Conservation (phyloP, 1,140 invertebrate species). For the Maconellicoccus hirsutus region DNA sequence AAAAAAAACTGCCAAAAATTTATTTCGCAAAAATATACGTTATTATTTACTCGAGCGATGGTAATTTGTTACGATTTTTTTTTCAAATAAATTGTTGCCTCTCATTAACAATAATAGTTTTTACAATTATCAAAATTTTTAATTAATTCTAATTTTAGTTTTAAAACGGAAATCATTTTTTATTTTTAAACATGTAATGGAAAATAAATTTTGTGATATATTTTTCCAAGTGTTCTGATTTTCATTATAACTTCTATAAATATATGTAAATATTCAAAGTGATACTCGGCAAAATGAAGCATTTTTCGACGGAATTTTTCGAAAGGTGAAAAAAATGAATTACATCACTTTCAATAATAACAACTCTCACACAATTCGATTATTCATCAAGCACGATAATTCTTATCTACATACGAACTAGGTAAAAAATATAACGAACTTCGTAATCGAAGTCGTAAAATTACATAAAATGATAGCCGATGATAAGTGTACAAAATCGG, state of each 20-base stretch:
- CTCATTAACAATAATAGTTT: background rate
- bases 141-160: background rate
- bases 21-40: background rate
- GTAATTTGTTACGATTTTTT: background rate
- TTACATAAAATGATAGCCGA: too few species aligned
- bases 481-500: too few species aligned
- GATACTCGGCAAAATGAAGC: too few species aligned
- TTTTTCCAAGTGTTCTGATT: background rate
- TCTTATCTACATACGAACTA: too few species aligned
- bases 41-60: background rate
- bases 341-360: too few species aligned
- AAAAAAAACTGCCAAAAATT: conserved; percentile 2
- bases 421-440: too few species aligned
- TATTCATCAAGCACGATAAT: too few species aligned
- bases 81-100: background rate
- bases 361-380: too few species aligned
- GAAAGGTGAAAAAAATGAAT: too few species aligned
- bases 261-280: too few species aligned
- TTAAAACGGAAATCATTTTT: background rate
- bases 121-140: background rate
- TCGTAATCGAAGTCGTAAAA: too few species aligned
- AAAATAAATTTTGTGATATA: conserved; percentile 10
- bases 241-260: background rate
- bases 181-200: conserved; percentile 6
- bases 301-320: too few species aligned